phyloP scores from a whole-genome alignment of 1,140 invertebrate genomes.

The Leptinotarsa undecemlineata region DNA sequence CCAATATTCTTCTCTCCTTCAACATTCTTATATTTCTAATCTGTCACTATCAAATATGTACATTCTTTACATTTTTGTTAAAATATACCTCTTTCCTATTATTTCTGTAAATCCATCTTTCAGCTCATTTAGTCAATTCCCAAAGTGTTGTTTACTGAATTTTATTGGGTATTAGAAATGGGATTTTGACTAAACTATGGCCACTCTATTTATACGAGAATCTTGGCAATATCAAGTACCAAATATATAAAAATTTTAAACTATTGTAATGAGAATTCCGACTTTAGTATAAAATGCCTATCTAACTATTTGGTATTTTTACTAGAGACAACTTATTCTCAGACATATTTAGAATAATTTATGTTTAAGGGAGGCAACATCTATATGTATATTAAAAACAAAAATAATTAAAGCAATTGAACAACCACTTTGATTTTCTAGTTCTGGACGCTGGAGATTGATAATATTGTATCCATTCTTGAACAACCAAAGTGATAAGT shows the following conservation, averaged over 20 bases:
- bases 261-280: slow-evolving; percentile 35
- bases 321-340: slow-evolving; percentile 25
- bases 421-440: slow-evolving; percentile 10
- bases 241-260: slow-evolving; percentile 37
- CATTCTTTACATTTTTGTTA: slow-evolving; percentile 40
- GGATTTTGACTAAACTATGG: slow-evolving; percentile 31
- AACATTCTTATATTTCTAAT: slow-evolving; percentile 45
- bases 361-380: slow-evolving; percentile 39
- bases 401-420: slow-evolving; percentile 19
- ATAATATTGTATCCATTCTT: not conserved
- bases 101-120: slow-evolving; percentile 35
- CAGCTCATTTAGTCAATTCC: slow-evolving; percentile 23
- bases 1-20: slow-evolving; percentile 34
- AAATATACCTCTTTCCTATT: slow-evolving; percentile 41
- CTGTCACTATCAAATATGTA: slow-evolving; percentile 40
- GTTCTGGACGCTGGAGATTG: not conserved
- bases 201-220: slow-evolving; percentile 18
- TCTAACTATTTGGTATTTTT: slow-evolving; percentile 26
- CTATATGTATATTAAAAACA: slow-evolving; percentile 37
- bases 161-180: slow-evolving; percentile 10
- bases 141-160: slow-evolving; percentile 13
- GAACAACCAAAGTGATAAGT: slow-evolving; percentile 9
- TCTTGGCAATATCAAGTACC: slow-evolving; percentile 33
- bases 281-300: slow-evolving; percentile 34
- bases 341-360: slow-evolving; percentile 35